Conservation (phyloP, 2,797 vertebrate species). For the Parotocinclus haroldoi region DNA sequence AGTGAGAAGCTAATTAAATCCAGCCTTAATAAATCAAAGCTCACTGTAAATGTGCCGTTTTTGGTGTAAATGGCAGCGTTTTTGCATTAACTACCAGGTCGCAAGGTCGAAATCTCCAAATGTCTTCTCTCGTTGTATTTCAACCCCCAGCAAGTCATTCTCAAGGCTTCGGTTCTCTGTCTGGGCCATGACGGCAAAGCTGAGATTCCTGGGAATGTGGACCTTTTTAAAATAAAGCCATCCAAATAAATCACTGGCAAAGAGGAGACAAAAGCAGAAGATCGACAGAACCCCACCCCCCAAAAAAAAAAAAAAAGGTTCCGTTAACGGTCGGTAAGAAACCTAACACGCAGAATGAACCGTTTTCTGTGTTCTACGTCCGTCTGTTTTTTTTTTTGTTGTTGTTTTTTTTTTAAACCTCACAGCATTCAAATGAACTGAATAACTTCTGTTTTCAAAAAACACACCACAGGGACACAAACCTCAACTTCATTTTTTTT, state of each 20-base stretch:
- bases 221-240: conserved; percentile 40
- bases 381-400: too few species aligned
- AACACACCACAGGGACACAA: background rate
- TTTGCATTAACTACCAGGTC: conserved; percentile 4
- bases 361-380: too few species aligned
- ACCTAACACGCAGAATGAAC: background rate
- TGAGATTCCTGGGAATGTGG: conserved; percentile 51
- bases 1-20: too few species aligned
- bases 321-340: too few species aligned
- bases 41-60: too few species aligned
- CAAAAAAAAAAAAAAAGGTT: background rate
- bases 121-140: conserved; percentile 21
- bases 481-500: conserved; percentile 15
- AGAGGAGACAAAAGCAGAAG: conserved; percentile 33
- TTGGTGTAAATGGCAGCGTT: background rate
- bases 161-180: conserved; percentile 25
- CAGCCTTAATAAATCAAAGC: too few species aligned
- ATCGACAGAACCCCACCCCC: background rate
- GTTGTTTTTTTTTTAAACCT: too few species aligned
- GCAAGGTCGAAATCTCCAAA: conserved; percentile 13
- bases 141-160: conserved; percentile 37
- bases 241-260: conserved; percentile 27
- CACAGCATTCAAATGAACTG: too few species aligned
- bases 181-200: conserved; percentile 58
- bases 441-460: background rate